Percentiles rank a stretch among this genome's conserved stretches.
Evolutionary conservation across 2,797 vertebrate genomes (phyloP).

Genomic region (Eidolon dupreanum): DNA sequence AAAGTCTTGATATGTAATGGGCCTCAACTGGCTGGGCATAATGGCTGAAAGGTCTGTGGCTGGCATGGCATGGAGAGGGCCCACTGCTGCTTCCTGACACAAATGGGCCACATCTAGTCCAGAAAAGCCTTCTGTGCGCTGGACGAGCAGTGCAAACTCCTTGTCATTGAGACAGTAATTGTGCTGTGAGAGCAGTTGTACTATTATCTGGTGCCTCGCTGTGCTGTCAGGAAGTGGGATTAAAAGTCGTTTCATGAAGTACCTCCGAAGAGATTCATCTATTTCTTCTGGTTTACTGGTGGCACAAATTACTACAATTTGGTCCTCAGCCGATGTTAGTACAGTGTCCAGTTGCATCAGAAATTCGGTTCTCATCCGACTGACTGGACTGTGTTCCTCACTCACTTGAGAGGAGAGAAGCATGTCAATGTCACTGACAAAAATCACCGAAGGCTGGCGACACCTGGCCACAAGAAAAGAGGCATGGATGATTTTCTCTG

Average conservation of each 20-base stretch:
- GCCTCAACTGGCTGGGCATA: conserved; percentile 97
- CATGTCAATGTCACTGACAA: conserved; percentile 97
- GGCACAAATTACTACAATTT: conserved; percentile 98
- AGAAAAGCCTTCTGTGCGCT: conserved; percentile 99
- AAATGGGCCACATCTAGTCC: conserved; percentile 97
- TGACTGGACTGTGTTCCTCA: conserved; percentile 95
- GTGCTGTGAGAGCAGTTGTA: conserved; percentile 99
- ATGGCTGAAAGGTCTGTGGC: conserved; percentile 95
- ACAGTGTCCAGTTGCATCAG: conserved; percentile 98
- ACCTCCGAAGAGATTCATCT: conserved; percentile 97
- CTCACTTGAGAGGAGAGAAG: conserved; percentile 94
- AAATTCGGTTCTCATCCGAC: conserved; percentile 96
- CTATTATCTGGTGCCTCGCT: conserved; percentile 99
- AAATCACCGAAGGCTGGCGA: conserved; percentile 97
- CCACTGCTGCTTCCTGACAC: conserved; percentile 97
- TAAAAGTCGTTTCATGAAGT: conserved; percentile 98
- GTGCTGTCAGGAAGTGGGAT: conserved; percentile 97
- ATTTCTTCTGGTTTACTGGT: conserved; percentile 99
- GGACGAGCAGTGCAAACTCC: conserved; percentile 98
- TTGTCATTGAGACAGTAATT: conserved; percentile 99
- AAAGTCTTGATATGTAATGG: conserved; percentile 99
- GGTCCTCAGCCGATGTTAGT: conserved; percentile 96
- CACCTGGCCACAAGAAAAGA: conserved; percentile 97
- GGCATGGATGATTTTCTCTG: conserved; percentile 97
- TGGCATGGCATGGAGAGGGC: conserved; percentile 95